Evolutionary conservation across 1,140 invertebrate species (phyloP).

Genomic region (Neodiprion fabricii): DNA sequence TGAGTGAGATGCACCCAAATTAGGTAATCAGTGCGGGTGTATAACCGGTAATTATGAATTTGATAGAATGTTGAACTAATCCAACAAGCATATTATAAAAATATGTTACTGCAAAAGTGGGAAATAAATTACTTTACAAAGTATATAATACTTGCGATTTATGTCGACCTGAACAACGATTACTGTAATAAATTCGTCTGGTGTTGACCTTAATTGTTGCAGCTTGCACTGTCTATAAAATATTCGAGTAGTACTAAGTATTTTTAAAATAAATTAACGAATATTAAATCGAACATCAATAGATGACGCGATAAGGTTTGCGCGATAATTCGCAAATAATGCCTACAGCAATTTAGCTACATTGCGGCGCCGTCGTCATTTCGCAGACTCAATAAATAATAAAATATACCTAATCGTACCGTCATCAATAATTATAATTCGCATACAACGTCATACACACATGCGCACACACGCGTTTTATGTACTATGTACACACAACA

Average conservation of each 20-base stretch:
- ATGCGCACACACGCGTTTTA: background rate
- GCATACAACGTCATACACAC: background rate
- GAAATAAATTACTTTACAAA: background rate
- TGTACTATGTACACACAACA: background rate
- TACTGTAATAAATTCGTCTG: no score
- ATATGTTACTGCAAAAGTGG: background rate
- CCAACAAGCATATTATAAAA: background rate
- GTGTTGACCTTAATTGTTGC: no score
- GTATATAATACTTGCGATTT: slow-evolving; percentile 1
- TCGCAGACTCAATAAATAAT: slow-evolving; percentile 20
- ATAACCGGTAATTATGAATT: background rate
- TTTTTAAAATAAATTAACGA: no score
- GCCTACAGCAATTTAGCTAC: no score
- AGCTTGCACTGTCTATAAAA: no score
- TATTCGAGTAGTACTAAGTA: no score
- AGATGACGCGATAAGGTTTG: no score
- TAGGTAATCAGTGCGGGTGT: background rate
- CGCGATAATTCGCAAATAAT: no score
- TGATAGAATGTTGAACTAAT: background rate
- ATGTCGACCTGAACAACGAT: background rate
- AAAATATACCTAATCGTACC: background rate
- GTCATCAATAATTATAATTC: background rate
- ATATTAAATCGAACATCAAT: no score
- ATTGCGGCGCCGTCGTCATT: background rate
- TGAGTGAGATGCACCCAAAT: no score